These are phyloP conservation scores for Glyptemys insculpta DNA, from an alignment of 2,797 vertebrate species.

Conservation along the genomic window DNA sequence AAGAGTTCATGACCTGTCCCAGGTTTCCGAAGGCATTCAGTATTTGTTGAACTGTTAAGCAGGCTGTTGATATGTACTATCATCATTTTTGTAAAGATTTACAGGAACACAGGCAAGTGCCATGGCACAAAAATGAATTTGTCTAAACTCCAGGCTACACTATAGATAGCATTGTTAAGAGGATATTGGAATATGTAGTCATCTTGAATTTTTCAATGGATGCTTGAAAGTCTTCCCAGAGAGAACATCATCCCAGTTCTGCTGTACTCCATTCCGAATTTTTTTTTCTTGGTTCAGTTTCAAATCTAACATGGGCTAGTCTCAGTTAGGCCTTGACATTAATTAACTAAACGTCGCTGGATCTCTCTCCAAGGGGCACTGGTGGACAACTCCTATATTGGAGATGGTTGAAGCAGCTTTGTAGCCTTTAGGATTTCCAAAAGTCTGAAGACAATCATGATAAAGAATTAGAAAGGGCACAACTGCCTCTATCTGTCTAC, in stretches of 20 bases:
- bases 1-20: constrained; percentile 24
- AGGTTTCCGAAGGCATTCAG: constrained; percentile 31
- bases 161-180: neutral
- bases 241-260: neutral
- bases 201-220: neutral
- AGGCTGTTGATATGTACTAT: neutral
- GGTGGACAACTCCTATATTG: neutral
- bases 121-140: neutral
- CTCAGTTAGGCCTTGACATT: neutral
- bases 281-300: neutral
- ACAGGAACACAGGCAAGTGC: neutral
- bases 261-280: neutral
- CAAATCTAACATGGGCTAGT: neutral
- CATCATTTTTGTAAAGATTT: neutral
- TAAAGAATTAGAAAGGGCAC: neutral
- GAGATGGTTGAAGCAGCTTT: neutral
- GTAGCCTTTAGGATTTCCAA: neutral
- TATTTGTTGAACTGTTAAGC: constrained; percentile 2
- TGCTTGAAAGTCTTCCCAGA: neutral
- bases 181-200: neutral
- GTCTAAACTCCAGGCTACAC: neutral
- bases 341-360: neutral
- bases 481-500: neutral
- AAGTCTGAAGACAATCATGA: neutral
- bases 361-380: neutral